Base-by-base conservation (phyloP, 1,140 invertebrate genomes). In the Galendromus occidentalis region DNA sequence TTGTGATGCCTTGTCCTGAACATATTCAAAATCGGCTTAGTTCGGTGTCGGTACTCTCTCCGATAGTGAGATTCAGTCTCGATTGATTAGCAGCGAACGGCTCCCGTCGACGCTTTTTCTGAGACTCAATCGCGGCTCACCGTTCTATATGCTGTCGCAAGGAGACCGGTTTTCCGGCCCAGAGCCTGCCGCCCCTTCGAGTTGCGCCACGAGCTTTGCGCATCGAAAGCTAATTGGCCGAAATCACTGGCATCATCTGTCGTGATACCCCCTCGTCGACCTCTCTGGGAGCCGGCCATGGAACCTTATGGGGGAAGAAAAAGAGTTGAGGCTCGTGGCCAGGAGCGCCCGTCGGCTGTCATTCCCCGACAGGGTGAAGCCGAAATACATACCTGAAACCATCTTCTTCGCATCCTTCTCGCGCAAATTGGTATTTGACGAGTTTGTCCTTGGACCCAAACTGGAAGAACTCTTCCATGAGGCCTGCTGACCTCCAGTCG, bases 1-100 rank as follows among this genome's bases (percentile, higher is more conserved):
- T 75, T 55, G 70, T 72, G 22, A 71, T 74, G n/a, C 70, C 70
- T 55, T 73, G 68, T 44, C 51, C 51, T 59, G 28, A 44, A 14
- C 33, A 39, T 39, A 39, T 39, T 39, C 33, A 9, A 39, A 39
- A 6, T 9, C 33, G 33, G 9, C 33, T 39, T n/a, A n/a, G n/a
- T n/a, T n/a, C n/a, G n/a, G n/a, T n/a, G n/a, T n/a, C n/a, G n/a
- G n/a, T n/a, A n/a, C n/a, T n/a, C n/a, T n/a, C n/a, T n/a, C n/a
- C n/a, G 45, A 47, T 4, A n/a, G n/a, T n/a, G 42, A 18, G 42
- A 12, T n/a, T 12, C 42, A 44, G 42, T 44, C 42, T 18, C 45
- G 25, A 59, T 59, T 47, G 1, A 25, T 20, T 59, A 2, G 22
- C 2, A 59, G 22, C 45, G 45, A 20, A 22, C 14, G 18, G 4